Conservation (phyloP, 2,888 invertebrate genomes). For the Caenorhabditis uteleia region DNA sequence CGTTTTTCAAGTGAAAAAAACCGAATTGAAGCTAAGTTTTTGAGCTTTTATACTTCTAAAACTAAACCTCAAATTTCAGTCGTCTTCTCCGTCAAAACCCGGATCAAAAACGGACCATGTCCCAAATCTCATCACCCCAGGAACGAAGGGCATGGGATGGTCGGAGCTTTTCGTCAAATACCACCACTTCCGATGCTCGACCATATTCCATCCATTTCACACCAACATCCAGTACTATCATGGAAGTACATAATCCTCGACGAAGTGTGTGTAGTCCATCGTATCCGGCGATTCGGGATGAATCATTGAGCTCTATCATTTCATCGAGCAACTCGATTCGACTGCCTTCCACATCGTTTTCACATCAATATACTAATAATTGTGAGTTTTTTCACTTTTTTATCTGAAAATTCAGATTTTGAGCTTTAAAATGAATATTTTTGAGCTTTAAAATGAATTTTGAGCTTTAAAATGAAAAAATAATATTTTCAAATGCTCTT, state of each 20-base stretch:
- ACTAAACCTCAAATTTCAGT: neutral
- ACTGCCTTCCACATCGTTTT: constrained; percentile 37
- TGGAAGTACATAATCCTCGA: constrained; percentile 21
- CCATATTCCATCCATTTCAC: constrained; percentile 38
- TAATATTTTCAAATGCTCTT: too few species aligned
- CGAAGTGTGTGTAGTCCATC: constrained; percentile 28
- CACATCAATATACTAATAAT: constrained; percentile 43
- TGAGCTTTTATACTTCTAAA: too few species aligned
- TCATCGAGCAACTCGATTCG: constrained; percentile 51
- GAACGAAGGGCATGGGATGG: constrained; percentile 25
- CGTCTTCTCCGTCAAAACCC: too few species aligned
- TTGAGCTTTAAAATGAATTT: too few species aligned
- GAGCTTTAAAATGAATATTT: neutral
- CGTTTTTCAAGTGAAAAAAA: too few species aligned
- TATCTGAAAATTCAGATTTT: neutral
- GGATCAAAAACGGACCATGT: too few species aligned
- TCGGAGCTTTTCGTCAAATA: constrained; percentile 23
- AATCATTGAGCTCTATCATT: constrained; percentile 45
- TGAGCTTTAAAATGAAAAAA: too few species aligned
- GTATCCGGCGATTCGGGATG: constrained; percentile 29
- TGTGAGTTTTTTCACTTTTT: constrained; percentile 40
- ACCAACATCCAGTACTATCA: constrained; percentile 28
- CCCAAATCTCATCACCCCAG: constrained; percentile 21
- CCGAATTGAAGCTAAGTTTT: too few species aligned
- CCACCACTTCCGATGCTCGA: constrained; percentile 30